Conservation (phyloP, 2,797 vertebrate genomes). For the Gastrophryne carolinensis region DNA sequence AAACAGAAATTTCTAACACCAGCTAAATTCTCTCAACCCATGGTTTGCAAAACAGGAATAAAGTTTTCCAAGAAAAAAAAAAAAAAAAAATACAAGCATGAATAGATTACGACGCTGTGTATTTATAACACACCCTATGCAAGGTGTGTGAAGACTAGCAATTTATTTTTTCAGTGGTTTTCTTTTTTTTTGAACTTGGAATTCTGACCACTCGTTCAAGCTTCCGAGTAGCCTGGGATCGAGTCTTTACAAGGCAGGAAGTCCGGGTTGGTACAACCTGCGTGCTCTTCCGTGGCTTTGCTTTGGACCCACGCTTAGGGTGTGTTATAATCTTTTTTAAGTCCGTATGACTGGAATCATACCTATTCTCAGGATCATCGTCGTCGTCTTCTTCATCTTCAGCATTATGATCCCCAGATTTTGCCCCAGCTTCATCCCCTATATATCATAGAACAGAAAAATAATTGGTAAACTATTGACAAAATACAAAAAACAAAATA, state of each 20-base stretch:
- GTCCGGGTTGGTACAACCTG: conserved; percentile 70
- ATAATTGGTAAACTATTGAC: not conserved
- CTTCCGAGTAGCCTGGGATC: conserved; percentile 74
- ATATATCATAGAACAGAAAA: conserved; percentile 8
- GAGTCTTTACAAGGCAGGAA: conserved; percentile 73
- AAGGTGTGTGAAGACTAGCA: conserved; percentile 64
- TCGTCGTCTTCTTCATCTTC: conserved; percentile 83
- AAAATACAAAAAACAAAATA: not conserved
- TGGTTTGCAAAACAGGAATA: not conserved
- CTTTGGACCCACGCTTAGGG: conserved; percentile 73
- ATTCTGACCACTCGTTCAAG: conserved; percentile 70
- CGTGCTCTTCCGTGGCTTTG: conserved; percentile 67
- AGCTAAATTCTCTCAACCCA: not conserved
- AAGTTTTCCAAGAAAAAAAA: not conserved
- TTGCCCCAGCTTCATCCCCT: conserved; percentile 87
- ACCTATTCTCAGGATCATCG: conserved; percentile 97
- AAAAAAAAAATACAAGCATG: conserved; percentile 41
- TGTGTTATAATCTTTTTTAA: conserved; percentile 78
- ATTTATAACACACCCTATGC: conserved; percentile 66
- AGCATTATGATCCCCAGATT: conserved; percentile 69
- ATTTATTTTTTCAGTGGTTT: conserved; percentile 66
- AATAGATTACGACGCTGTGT: conserved; percentile 54
- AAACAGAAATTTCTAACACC: too few species aligned
- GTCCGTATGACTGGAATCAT: conserved; percentile 78
- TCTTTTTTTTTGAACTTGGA: conserved; percentile 72